Conservation (phyloP, 2,797 vertebrate species). For the Lacerta viridis region DNA sequence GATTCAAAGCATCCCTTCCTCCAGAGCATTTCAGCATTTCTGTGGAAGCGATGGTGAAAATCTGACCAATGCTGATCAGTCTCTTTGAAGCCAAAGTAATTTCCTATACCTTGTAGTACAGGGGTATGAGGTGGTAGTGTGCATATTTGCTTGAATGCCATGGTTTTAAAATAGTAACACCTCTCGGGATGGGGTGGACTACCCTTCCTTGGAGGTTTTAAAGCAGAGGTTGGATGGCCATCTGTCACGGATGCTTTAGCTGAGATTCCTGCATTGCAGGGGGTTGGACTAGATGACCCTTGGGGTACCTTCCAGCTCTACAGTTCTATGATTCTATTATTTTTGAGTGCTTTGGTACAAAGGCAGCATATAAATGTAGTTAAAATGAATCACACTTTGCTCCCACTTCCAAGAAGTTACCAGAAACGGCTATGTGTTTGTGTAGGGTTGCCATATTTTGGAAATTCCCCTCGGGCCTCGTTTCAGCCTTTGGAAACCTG, state of each 20-base stretch:
- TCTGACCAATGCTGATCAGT: neutral
- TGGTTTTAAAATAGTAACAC: neutral
- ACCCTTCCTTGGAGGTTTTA: no score
- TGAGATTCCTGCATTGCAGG: no score
- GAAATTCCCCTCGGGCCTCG: no score
- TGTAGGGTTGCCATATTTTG: no score
- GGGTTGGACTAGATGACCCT: no score
- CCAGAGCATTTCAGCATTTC: neutral
- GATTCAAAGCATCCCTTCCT: neutral
- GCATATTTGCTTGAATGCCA: neutral
- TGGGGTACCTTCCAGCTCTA: no score
- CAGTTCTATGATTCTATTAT: no score
- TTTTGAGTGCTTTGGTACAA: neutral
- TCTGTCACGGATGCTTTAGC: no score
- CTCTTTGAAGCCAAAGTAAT: neutral
- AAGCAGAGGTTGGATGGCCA: no score
- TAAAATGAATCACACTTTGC: neutral
- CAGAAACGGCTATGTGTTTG: neutral
- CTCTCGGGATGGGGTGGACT: no score
- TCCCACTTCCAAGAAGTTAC: neutral
- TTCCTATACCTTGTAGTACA: neutral
- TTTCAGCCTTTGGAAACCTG: no score
- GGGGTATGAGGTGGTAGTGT: neutral
- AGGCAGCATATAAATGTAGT: neutral
- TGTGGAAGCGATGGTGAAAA: neutral